Evolutionary conservation across 2,888 invertebrate genomes (phyloP), one percentile per base, ranked within the genome.

Genomic region (Allolobophora icterica): DNA sequence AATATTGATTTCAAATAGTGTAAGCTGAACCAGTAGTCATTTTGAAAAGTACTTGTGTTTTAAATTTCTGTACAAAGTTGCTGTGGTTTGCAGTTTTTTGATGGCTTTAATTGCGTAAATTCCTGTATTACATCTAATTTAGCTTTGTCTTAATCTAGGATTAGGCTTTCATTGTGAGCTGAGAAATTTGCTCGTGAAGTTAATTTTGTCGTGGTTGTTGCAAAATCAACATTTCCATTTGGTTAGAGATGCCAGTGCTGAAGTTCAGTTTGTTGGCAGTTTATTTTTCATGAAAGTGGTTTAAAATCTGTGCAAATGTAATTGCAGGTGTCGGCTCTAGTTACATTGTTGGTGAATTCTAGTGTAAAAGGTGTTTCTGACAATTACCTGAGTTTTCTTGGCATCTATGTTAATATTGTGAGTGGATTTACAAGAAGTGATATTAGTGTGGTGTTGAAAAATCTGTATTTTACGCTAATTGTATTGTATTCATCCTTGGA

Each of bases 21-120:
- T 13, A 71, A n/a, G n/a, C 11, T 71, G 30, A 71, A 71, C n/a
- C n/a, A n/a, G 71, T 71, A n/a, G n/a, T n/a, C 71, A n/a, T 11
- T 52, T 17, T n/a, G 30, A 71, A n/a, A 8, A n/a, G 71, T n/a
- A n/a, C 8, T n/a, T n/a, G n/a, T 13, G 71, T 71, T 71, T 71
- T 71, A 71, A 71, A 71, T 71, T 71, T 71, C 71, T 71, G 71
- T 71, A 71, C n/a, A 71, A 71, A 71, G 30, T 71, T 71, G 8
- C 71, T 71, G 71, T 71, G 71, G 71, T n/a, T 71, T 71, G 30
- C n/a, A 8, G 30, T 30, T 6, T 71, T 30, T 71, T n/a, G 30
- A 71, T 11, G 71, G 71, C 71, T 71, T 71, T 71, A 71, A 71
- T 71, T 71, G 71, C 71, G n/a, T 71, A n/a, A 71, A 71, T 71